These are phyloP conservation scores for Dinocampus coccinellae DNA, from an alignment of 2,888 invertebrate genomes.

Conservation along the genomic window DNA sequence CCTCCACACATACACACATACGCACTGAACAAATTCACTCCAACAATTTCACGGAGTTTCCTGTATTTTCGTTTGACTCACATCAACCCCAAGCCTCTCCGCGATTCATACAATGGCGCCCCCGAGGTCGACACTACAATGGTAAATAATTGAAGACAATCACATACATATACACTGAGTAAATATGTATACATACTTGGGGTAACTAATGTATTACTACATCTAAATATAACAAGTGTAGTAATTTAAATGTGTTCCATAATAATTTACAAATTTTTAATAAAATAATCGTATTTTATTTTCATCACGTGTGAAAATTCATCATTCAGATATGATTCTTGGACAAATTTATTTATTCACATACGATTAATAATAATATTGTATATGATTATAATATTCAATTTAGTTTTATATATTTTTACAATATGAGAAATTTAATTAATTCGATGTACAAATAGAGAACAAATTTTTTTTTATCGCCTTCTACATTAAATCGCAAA, in stretches of 20 bases:
- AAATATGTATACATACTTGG: background rate
- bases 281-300: no score
- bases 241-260: background rate
- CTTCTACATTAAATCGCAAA: conserved; percentile 42
- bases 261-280: background rate
- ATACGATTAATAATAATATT: no score
- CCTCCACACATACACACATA: background rate
- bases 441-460: conserved; percentile 16
- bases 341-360: no score
- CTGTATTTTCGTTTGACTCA: background rate
- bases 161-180: background rate
- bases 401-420: no score
- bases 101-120: background rate
- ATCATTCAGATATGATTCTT: no score
- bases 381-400: no score
- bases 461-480: background rate
- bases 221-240: background rate
- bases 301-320: no score
- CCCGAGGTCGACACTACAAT: conserved; percentile 17
- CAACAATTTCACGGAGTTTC: background rate
- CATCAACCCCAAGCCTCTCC: background rate
- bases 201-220: background rate
- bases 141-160: conserved; percentile 33
- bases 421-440: background rate
- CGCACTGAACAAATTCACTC: background rate